Conservation (phyloP, 2,888 invertebrate genomes). For the Apodemia zela region DNA sequence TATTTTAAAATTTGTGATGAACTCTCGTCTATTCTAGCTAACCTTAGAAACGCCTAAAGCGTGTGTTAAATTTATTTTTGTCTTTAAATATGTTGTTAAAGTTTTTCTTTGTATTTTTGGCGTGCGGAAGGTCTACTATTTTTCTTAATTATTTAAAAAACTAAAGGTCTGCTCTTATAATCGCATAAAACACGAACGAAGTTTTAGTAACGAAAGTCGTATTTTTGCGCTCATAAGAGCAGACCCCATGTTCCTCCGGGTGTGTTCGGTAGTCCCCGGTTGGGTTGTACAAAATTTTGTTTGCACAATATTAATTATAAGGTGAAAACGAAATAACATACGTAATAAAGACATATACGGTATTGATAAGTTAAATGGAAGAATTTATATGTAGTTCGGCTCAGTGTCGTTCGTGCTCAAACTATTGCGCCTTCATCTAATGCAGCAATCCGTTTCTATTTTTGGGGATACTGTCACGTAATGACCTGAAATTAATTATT, state of each 20-base stretch:
- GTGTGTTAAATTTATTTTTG: conserved; percentile 35
- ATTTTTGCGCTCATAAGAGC: conserved; percentile 1
- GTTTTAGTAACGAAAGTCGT: too few species aligned
- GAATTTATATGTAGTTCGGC: conserved; percentile 63
- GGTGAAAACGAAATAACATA: conserved; percentile 74
- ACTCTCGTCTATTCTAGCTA: neutral
- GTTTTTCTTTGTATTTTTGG: conserved; percentile 38
- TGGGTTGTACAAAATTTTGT: conserved; percentile 55
- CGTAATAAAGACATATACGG: conserved; percentile 81
- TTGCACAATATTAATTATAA: conserved; percentile 72
- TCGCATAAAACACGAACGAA: neutral
- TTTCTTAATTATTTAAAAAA: conserved; percentile 9
- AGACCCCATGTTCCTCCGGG: conserved; percentile 5
- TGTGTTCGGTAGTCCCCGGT: conserved; percentile 26
- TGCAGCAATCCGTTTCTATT: conserved; percentile 35
- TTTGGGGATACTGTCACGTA: neutral
- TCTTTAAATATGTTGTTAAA: conserved; percentile 39
- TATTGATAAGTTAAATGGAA: conserved; percentile 72
- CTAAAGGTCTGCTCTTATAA: neutral
- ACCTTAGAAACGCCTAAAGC: neutral
- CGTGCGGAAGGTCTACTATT: conserved; percentile 27
- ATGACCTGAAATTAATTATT: neutral
- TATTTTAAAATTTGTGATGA: neutral
- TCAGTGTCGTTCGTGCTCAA: conserved; percentile 35
- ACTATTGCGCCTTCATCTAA: conserved; percentile 24